A percentile compares a stretch with the other conserved stretches of the same genome.
Conservation (phyloP, 2,113 vertebrate species). For the Jaculus jaculus region DNA sequence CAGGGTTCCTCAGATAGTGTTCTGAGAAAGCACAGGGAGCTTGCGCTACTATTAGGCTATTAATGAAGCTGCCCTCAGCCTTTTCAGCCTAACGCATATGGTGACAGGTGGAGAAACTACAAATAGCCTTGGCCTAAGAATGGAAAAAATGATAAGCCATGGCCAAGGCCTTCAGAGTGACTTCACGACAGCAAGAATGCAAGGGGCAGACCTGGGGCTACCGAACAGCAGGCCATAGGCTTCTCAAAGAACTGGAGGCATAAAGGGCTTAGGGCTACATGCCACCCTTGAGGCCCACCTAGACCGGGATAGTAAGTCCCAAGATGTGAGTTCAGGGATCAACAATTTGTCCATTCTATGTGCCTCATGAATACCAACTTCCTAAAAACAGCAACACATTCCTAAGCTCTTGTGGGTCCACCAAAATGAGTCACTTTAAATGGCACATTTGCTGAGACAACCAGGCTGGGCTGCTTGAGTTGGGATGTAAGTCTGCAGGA, state of each 20-base stretch:
- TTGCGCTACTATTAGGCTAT: slow-evolving; percentile 30
- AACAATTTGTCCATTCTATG: neutral
- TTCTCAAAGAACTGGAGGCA: slow-evolving; percentile 43
- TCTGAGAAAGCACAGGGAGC: slow-evolving; percentile 33
- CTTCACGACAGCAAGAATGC: slow-evolving; percentile 81
- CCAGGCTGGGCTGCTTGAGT: neutral
- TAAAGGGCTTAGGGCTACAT: neutral
- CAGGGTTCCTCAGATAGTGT: neutral
- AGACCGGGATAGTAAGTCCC: neutral
- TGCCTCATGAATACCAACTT: neutral
- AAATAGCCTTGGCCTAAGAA: slow-evolving; percentile 86
- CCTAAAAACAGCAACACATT: neutral
- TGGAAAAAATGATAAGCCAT: slow-evolving; percentile 85
- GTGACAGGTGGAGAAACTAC: slow-evolving; percentile 87
- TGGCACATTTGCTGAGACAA: neutral
- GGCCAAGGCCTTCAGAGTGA: slow-evolving; percentile 84
- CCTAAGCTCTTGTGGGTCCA: neutral
- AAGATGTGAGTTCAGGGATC: neutral
- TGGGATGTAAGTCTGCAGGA: neutral
- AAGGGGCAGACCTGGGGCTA: slow-evolving; percentile 60
- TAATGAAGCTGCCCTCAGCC: slow-evolving; percentile 52
- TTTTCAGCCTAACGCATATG: slow-evolving; percentile 70
- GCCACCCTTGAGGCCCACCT: slow-evolving; percentile 7
- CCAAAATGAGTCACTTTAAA: neutral
- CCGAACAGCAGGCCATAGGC: slow-evolving; percentile 50